Conservation (phyloP, 1,140 invertebrate genomes). For the Dendrolimus kikuchii region DNA sequence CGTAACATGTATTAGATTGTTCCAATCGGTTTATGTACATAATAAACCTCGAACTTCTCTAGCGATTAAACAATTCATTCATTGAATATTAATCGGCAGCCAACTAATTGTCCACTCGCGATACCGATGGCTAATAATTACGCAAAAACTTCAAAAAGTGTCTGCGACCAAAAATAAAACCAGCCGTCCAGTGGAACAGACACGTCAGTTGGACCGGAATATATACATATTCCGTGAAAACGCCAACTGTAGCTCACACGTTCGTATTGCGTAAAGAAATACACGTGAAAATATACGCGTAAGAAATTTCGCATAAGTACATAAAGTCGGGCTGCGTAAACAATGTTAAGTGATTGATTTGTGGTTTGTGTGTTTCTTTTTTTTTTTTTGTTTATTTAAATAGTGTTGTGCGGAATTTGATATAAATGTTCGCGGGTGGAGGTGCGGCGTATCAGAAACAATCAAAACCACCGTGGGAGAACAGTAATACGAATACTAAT, state of each 20-base stretch:
- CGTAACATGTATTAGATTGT: no score
- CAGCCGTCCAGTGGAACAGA: constrained; percentile 32
- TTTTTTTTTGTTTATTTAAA: constrained; percentile 14
- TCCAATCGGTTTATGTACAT: no score
- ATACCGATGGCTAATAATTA: constrained; percentile 32
- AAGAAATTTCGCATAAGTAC: constrained; percentile 1
- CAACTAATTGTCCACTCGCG: constrained; percentile 18
- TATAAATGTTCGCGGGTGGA: constrained; percentile 53
- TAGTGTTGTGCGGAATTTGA: background rate
- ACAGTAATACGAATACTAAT: constrained; percentile 22
- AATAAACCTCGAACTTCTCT: no score
- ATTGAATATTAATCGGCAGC: constrained; percentile 20
- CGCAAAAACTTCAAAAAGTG: constrained; percentile 44
- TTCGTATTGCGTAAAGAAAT: constrained; percentile 27
- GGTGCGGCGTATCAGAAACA: constrained; percentile 60
- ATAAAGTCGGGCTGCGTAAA: constrained; percentile 14
- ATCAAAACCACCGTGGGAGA: constrained; percentile 63
- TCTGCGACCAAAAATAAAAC: constrained; percentile 58
- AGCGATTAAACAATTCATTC: no score
- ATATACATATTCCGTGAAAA: constrained; percentile 39
- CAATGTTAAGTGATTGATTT: constrained; percentile 8
- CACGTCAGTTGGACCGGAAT: constrained; percentile 40
- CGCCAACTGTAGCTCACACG: constrained; percentile 6
- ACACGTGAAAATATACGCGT: constrained; percentile 4
- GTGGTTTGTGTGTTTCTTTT: constrained; percentile 16